These are phyloP conservation scores for Eudyptes chrysolophus DNA, from an alignment of 2,113 vertebrate species.

Conservation along the genomic window DNA sequence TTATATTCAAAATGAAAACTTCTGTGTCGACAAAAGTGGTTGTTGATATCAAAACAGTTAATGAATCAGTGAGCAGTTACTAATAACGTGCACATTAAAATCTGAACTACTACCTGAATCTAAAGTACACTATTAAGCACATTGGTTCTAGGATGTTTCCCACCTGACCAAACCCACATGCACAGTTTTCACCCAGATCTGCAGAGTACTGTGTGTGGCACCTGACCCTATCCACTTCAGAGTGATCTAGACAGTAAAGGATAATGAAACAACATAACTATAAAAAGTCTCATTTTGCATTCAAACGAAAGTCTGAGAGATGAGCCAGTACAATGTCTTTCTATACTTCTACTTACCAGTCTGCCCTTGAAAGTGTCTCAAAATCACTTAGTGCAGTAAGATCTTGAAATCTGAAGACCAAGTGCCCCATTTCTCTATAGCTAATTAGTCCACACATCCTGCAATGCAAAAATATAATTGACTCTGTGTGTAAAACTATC, in stretches of 20 bases:
- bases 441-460: conserved; percentile 7
- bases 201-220: not conserved
- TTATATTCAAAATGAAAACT: not conserved
- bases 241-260: not conserved
- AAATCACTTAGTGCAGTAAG: conserved; percentile 17
- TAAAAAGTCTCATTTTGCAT: not conserved
- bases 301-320: not conserved
- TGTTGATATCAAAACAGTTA: not conserved
- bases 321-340: not conserved
- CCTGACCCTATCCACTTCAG: not conserved
- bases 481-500: conserved; percentile 44
- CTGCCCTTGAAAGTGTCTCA: conserved; percentile 27
- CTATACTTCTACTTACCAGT: not conserved
- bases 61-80: not conserved
- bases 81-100: not conserved
- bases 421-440: conserved; percentile 20
- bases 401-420: conserved; percentile 38
- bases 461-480: conserved; percentile 37
- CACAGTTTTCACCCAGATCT: not conserved
- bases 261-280: not conserved
- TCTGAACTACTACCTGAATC: not conserved
- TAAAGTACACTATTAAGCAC: not conserved
- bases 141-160: not conserved
- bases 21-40: not conserved
- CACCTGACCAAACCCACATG: not conserved